Conservation (phyloP, 1,140 invertebrate genomes). For the Heliconius nattereri region DNA sequence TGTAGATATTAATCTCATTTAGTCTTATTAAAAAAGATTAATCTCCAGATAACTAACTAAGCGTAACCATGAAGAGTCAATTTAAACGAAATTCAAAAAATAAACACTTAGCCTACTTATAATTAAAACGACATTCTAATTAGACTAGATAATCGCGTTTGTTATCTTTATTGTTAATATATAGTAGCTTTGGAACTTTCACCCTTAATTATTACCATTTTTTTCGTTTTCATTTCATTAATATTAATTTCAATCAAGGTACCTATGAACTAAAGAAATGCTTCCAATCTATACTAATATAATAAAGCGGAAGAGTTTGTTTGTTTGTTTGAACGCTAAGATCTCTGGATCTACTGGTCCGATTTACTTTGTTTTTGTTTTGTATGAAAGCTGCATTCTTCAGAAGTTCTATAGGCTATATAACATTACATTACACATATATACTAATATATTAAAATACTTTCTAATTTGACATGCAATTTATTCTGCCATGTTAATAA, state of each 20-base stretch:
- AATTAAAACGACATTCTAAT: slow-evolving; percentile 11
- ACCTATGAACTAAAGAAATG: too few relatives aligned
- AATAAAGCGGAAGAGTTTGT: too few relatives aligned
- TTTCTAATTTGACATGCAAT: too few relatives aligned
- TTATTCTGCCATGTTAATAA: too few relatives aligned
- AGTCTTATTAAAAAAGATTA: background rate
- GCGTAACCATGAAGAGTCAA: background rate
- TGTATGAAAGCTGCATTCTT: too few relatives aligned
- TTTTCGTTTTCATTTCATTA: background rate
- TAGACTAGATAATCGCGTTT: background rate
- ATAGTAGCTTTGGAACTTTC: background rate
- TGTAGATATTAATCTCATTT: background rate
- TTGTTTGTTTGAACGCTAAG: too few relatives aligned
- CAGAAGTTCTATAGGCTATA: too few relatives aligned
- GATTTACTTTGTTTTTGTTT: too few relatives aligned
- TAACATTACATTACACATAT: too few relatives aligned
- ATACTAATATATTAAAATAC: too few relatives aligned
- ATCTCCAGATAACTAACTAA: background rate
- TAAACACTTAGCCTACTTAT: slow-evolving; percentile 6
- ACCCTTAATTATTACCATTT: background rate
- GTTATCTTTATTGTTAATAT: background rate
- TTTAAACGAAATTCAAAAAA: background rate
- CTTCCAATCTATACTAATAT: too few relatives aligned
- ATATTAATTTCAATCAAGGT: background rate
- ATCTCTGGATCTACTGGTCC: too few relatives aligned